phyloP scores from a whole-genome alignment of 2,888 invertebrate genomes.

The Linnaemya tessellans region DNA sequence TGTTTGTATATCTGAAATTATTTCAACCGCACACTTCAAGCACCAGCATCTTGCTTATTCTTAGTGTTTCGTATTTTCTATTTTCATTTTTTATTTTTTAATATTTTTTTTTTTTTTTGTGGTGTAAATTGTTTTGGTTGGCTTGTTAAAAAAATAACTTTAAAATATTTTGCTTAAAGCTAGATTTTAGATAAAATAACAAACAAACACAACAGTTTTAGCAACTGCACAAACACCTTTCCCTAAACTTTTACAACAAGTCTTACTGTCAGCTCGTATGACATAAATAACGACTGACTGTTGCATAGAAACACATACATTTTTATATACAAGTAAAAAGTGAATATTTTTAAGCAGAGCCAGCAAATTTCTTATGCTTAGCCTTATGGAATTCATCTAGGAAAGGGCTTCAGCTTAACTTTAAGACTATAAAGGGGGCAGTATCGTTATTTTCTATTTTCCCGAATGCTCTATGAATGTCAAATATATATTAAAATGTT shows the following conservation, averaged over 20 bases:
- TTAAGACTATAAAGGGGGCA: no score
- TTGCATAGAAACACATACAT: background rate
- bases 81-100: no score
- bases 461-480: no score
- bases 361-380: no score
- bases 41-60: conserved; percentile 47
- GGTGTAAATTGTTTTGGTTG: conserved; percentile 57
- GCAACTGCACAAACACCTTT: conserved; percentile 10
- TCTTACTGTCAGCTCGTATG: conserved; percentile 38
- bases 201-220: conserved; percentile 3
- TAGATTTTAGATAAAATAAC: conserved; percentile 48
- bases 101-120: conserved; percentile 48
- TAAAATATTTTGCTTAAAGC: conserved; percentile 51
- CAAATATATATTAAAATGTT: no score
- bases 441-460: no score
- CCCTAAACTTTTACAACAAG: conserved; percentile 4
- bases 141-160: conserved; percentile 51
- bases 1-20: background rate
- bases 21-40: conserved; percentile 22
- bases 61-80: background rate
- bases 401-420: no score
- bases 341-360: background rate
- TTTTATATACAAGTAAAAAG: background rate
- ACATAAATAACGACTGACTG: conserved; percentile 8
- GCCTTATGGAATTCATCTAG: no score